Evolutionary conservation across 2,797 vertebrate genomes (phyloP).

Genomic region (Centroberyx gerrardi): DNA sequence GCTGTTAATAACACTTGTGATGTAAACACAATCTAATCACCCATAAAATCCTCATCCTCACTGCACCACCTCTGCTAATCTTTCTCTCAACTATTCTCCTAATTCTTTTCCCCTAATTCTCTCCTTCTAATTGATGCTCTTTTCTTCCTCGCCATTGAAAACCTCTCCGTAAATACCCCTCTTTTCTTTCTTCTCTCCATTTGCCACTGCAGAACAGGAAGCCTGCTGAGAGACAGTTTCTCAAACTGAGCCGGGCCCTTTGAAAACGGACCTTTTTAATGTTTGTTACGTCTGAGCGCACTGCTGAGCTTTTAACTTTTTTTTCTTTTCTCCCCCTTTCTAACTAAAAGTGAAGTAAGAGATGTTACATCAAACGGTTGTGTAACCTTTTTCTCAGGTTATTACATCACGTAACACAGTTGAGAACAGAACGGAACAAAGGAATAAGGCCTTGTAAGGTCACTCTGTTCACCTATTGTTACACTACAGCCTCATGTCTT

Average conservation of each 20-base stretch:
- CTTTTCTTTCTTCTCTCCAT: slow-evolving; percentile 5
- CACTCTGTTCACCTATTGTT: slow-evolving; percentile 22
- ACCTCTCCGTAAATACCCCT: slow-evolving; percentile 8
- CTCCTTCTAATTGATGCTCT: slow-evolving; percentile 3
- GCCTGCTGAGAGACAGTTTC: slow-evolving; percentile 40
- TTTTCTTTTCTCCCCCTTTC: not conserved
- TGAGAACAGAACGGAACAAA: slow-evolving; percentile 15
- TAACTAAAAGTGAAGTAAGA: slow-evolving; percentile 26
- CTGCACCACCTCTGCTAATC: slow-evolving; percentile 17
- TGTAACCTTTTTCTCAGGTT: not conserved
- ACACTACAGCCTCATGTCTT: slow-evolving; percentile 25
- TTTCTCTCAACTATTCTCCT: not conserved
- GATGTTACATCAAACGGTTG: slow-evolving; percentile 27
- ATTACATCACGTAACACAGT: slow-evolving; percentile 23
- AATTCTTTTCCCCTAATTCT: not conserved
- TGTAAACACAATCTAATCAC: no score
- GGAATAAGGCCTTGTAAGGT: slow-evolving; percentile 3
- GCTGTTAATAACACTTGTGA: no score
- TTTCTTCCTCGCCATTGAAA: not conserved
- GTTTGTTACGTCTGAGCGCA: slow-evolving; percentile 19
- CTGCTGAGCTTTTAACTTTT: slow-evolving; percentile 45
- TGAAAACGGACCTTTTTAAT: slow-evolving; percentile 45
- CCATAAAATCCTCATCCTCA: no score
- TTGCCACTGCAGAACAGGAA: slow-evolving; percentile 8
- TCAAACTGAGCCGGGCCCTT: slow-evolving; percentile 34